Evolutionary conservation across 2,797 vertebrate genomes (phyloP).

Genomic region (Malacoraja senta): DNA sequence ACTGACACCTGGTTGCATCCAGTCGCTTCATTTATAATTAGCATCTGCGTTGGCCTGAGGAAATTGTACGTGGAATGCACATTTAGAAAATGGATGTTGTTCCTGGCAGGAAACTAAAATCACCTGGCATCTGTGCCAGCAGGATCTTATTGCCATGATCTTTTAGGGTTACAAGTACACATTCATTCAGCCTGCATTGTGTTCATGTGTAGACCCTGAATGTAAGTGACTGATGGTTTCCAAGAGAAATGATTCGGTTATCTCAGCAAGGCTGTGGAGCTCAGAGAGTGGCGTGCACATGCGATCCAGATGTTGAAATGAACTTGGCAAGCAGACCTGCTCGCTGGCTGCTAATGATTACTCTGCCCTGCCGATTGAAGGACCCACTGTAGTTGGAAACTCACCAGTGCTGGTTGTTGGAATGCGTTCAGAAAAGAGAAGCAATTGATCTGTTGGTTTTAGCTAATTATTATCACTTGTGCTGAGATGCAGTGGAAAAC

Average conservation of each 20-base stretch:
- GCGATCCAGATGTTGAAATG: not conserved
- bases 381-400: not conserved
- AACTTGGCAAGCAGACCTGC: not conserved
- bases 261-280: not conserved
- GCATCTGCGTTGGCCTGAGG: not conserved
- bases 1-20: not conserved
- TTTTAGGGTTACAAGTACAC: not conserved
- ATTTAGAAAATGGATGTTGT: not conserved
- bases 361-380: not conserved
- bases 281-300: not conserved
- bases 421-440: not conserved
- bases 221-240: not conserved
- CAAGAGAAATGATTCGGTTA: not conserved
- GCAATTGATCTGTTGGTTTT: not conserved
- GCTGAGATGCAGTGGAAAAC: too few relatives aligned
- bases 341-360: not conserved
- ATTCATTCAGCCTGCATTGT: not conserved
- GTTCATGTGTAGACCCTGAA: not conserved
- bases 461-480: too few relatives aligned
- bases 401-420: not conserved
- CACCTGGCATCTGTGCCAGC: not conserved
- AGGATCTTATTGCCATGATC: not conserved
- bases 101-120: not conserved
- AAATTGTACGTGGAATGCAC: not conserved
- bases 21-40: not conserved